Evolutionary conservation across 2,888 invertebrate species (phyloP).

Genomic region (Luperina nickerlii): DNA sequence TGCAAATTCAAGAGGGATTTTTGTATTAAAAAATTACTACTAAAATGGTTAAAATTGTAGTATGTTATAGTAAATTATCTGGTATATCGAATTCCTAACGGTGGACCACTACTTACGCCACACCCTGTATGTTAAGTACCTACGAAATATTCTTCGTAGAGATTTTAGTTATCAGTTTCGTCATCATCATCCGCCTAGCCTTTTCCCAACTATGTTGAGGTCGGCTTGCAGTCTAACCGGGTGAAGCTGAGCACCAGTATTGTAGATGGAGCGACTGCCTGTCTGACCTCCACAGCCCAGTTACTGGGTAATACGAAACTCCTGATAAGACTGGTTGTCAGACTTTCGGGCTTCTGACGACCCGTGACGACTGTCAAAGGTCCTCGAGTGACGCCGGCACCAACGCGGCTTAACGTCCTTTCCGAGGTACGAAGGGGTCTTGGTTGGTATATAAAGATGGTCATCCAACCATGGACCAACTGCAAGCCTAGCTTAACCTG

Average conservation of each 20-base stretch:
- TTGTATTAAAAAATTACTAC: no score
- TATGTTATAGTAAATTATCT: no score
- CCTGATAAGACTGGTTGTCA: neutral
- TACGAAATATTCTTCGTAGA: neutral
- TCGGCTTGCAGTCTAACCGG: neutral
- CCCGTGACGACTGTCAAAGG: neutral
- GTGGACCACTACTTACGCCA: no score
- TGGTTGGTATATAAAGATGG: neutral
- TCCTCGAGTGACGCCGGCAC: neutral
- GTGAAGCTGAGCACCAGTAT: neutral
- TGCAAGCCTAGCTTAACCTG: neutral
- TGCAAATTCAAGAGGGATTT: no score
- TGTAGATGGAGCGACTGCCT: neutral
- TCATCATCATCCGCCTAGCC: neutral
- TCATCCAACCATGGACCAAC: neutral
- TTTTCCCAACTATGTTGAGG: neutral
- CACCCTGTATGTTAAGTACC: neutral
- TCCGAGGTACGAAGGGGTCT: neutral
- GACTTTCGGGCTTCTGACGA: neutral
- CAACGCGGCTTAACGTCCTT: neutral
- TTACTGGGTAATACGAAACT: neutral
- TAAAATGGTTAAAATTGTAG: no score
- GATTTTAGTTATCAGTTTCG: constrained; percentile 1
- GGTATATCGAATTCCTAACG: no score
- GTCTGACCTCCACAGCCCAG: neutral